phyloP scores from a whole-genome alignment of 2,888 invertebrate genomes.

The Drosophila mettleri region DNA sequence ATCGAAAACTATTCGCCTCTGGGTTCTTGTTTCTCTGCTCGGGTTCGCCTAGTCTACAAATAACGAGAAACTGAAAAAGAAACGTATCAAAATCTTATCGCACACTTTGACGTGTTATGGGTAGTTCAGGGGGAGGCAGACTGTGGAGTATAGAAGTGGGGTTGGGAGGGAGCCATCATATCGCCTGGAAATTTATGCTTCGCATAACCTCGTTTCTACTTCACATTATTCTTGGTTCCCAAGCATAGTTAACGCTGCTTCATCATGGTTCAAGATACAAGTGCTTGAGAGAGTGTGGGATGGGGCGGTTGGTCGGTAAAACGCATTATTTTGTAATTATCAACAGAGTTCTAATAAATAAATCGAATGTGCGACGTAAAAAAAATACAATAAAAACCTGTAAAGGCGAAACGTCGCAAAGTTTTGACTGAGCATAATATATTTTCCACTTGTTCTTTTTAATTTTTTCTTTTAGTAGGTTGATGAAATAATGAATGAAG shows the following conservation, averaged over 20 bases:
- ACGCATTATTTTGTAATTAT: conserved; percentile 83
- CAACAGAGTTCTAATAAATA: conserved; percentile 82
- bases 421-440: conserved; percentile 43
- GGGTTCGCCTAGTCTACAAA: background rate
- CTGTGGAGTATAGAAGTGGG: background rate
- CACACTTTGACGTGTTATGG: conserved; percentile 21
- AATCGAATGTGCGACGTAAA: conserved; percentile 53
- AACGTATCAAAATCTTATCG: conserved; percentile 71
- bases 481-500: conserved; percentile 82
- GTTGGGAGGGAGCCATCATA: conserved; percentile 20
- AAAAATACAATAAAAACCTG: conserved; percentile 17
- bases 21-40: background rate
- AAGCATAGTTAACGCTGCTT: conserved; percentile 59
- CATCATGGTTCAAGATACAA: conserved; percentile 36
- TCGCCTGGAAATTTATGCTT: conserved; percentile 68
- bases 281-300: no score
- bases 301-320: conserved; percentile 43
- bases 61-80: conserved; percentile 26
- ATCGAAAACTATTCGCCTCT: conserved; percentile 30
- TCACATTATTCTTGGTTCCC: conserved; percentile 58
- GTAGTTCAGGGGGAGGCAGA: background rate
- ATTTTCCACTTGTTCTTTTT: conserved; percentile 5
- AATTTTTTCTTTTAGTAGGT: conserved; percentile 58
- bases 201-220: conserved; percentile 71
- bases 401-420: conserved; percentile 40